A percentile compares a stretch with the other conserved stretches of the same genome.
phyloP scores from a whole-genome alignment of 2,888 invertebrate genomes.

The Phengaris arion region DNA sequence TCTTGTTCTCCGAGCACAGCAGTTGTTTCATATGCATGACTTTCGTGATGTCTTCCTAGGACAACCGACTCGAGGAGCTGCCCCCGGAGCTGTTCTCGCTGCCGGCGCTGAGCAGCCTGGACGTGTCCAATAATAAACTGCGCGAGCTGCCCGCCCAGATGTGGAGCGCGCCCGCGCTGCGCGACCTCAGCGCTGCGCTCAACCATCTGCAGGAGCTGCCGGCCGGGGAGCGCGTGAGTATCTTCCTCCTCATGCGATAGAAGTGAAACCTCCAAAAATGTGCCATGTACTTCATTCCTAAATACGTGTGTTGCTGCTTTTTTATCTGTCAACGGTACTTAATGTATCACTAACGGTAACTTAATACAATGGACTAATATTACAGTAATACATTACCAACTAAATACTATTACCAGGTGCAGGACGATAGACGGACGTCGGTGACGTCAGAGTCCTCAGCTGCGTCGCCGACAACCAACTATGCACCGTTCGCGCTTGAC shows the following conservation, averaged over 20 bases:
- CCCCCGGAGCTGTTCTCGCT: slow-evolving; percentile 91
- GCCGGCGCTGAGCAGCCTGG: slow-evolving; percentile 88
- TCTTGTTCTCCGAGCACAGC: no score
- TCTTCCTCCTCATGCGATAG: no score
- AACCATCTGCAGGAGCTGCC: slow-evolving; percentile 91
- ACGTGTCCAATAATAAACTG: slow-evolving; percentile 96
- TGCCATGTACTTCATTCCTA: no score
- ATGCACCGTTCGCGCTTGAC: slow-evolving; percentile 32
- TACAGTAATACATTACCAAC: not conserved
- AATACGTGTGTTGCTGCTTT: no score
- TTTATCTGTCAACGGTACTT: no score
- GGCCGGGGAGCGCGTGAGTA: slow-evolving; percentile 43
- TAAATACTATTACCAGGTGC: not conserved
- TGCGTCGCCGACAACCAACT: slow-evolving; percentile 15
- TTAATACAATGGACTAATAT: no score
- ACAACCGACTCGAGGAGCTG: slow-evolving; percentile 90
- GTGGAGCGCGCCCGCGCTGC: slow-evolving; percentile 91
- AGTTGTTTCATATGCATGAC: no score
- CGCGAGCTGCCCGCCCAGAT: slow-evolving; percentile 89
- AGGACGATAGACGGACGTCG: slow-evolving; percentile 19
- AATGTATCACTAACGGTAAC: no score
- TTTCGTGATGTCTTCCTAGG: slow-evolving; percentile 63
- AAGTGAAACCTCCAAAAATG: no score
- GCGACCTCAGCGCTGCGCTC: slow-evolving; percentile 93
- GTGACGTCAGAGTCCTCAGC: slow-evolving; percentile 6